These are phyloP conservation scores for Fulica atra DNA, from an alignment of 2,113 vertebrate genomes.

Conservation along the genomic window DNA sequence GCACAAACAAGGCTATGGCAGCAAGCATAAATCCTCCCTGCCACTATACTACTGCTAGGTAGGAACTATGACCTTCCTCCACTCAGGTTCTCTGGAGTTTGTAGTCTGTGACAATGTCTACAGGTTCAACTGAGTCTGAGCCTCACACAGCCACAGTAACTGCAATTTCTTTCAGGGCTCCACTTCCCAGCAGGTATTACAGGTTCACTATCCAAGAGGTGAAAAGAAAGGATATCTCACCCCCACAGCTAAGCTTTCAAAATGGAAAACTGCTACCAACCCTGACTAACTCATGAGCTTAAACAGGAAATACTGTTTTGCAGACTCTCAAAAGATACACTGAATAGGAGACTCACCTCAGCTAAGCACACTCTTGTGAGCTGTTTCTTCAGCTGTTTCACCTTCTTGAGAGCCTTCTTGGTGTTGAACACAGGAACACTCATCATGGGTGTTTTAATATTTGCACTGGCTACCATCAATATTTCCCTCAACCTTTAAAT, in stretches of 20 bases:
- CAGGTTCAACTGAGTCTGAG: neutral
- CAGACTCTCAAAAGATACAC: neutral
- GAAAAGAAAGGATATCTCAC: neutral
- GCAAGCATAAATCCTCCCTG: neutral
- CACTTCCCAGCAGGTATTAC: neutral
- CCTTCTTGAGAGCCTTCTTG: slow-evolving; percentile 86
- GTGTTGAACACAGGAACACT: slow-evolving; percentile 87
- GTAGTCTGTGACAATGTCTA: neutral
- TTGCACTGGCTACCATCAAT: slow-evolving; percentile 89
- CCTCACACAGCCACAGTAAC: neutral
- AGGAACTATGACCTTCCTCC: neutral
- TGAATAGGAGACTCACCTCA: slow-evolving; percentile 78
- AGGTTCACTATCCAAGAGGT: neutral
- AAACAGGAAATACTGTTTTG: neutral
- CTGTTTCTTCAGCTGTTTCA: slow-evolving; percentile 84
- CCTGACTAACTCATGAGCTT: neutral
- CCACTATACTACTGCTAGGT: neutral
- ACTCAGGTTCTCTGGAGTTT: neutral
- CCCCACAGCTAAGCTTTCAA: neutral
- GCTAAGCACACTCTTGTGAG: slow-evolving; percentile 88
- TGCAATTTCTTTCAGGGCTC: neutral
- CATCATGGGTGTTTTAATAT: slow-evolving; percentile 97
- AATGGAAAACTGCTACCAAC: neutral
- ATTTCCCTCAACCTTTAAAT: slow-evolving; percentile 90
- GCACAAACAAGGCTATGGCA: neutral